Base-by-base conservation (phyloP, 2,888 invertebrate species). In the Balanococcus diminutus region DNA sequence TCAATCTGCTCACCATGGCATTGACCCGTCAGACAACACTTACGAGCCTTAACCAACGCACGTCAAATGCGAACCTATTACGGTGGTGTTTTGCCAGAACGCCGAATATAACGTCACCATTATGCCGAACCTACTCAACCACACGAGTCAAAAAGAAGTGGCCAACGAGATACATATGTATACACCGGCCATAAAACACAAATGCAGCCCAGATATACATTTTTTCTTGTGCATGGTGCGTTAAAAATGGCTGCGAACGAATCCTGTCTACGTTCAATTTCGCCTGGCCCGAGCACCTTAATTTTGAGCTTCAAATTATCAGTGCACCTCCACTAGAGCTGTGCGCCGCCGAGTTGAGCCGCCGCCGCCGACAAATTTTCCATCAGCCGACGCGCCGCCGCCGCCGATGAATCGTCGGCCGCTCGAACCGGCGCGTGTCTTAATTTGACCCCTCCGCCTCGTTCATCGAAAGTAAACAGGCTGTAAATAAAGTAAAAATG, bases 201-300 rank as follows among this genome's bases (percentile, higher is more conserved):
- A 96, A 89, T 99, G 99, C 90, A 97, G 97, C 88, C 95, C 96
- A 0, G 96, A 98, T 90, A 91, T 99, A 87, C 96, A 97, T 90
- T 94, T 98, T 88, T 99, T 99, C 90, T 91, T 99, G 86, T 99
- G 99, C 91, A 95, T 98, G 1, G 94, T 99, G 96, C 86, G 97
- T 97, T 0, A 92, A 94, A 88, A 92, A 93, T 81, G 96, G 96
- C n/a, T 98, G 98, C 90, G 96, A 96, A 89, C 91, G 92, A 9
- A 91, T 97, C 16, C 96, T 98, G 96, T 93, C 93, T 89, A 92
- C 93, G 87, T 98, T 96, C 91, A 95, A 95, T 75, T 96, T 94
- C 89, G 92, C 92, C 67, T 98, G 98, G 98, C 98, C 98, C 0
- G 95, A 96, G 88, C 93, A 94, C 89, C 91, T 98, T 87, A 95